Evolutionary conservation across 1,140 invertebrate genomes (phyloP), one percentile per base, ranked within the genome.

Genomic region (Ceratina calcarata): DNA sequence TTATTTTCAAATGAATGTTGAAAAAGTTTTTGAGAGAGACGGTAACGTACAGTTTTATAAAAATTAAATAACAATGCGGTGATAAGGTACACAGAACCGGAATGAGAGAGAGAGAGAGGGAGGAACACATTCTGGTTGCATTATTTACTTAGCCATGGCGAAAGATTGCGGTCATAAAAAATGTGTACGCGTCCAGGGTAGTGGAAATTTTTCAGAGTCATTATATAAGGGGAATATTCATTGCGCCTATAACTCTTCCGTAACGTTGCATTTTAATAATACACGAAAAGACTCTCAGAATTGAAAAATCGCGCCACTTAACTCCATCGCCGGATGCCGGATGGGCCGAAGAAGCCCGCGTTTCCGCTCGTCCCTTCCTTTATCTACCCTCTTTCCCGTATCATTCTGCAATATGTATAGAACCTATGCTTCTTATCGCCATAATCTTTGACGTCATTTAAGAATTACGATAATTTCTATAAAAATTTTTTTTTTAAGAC

Each of bases 241-340:
- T 85, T 85, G 75, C 83, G 22, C 22, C 64, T 64, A 85, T 85
- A 85, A 85, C 83, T 85, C 83, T 85, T 69, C 79, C 37, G 77
- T 69, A 85, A 81, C 82, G 83, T 84, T 84, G 83, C 83, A 85
- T 85, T 85, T 85, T 85, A 85, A 85, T 85, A 85, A 85, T 85
- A 85, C 83, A 85, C 78, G 83, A 22, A 77, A 85, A 81, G 83
- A 85, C 83, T 85, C 73, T 85, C 82, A 85, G 83, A 85, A 85
- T 76, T 84, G 83, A 85, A 85, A 85, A 85, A 85, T 85, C 83
- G 83, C 82, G 72, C 69, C 83, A 72, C 82, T 85, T 85, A 85
- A 85, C 69, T 85, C 82, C 78, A 85, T 84, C 69, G 82, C 68
- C 51, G 73, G 70, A 83, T 45, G 27, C 68, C 60, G 68, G 78